Percentiles rank a stretch among this genome's conserved stretches.
phyloP scores from a whole-genome alignment of 2,113 vertebrate species.

The Sminthopsis crassicaudata region DNA sequence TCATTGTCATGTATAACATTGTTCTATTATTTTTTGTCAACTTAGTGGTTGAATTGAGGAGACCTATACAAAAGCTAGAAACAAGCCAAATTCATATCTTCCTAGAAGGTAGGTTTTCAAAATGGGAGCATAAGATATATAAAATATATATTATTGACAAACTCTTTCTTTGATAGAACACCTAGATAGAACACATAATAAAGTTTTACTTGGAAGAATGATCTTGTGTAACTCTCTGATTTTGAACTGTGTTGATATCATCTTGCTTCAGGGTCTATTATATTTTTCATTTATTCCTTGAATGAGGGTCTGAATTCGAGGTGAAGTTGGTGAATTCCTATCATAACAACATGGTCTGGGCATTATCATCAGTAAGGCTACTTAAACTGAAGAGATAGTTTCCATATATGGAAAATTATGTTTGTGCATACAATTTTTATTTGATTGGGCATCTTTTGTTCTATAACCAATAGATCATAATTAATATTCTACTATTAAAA shows the following conservation, averaged over 20 bases:
- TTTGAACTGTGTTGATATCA: neutral
- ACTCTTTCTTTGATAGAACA: neutral
- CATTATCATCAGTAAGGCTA: neutral
- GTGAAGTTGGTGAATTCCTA: neutral
- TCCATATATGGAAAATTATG: neutral
- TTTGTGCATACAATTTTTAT: neutral
- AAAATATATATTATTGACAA: neutral
- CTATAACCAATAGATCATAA: neutral
- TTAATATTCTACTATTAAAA: neutral
- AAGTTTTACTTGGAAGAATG: conserved; percentile 11
- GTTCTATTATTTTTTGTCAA: neutral
- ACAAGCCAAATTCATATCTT: neutral
- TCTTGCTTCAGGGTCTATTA: neutral
- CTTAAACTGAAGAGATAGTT: neutral
- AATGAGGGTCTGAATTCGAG: neutral
- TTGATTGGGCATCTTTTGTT: conserved; percentile 13
- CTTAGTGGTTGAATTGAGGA: neutral
- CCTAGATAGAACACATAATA: neutral
- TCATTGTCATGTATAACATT: neutral
- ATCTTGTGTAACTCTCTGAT: neutral
- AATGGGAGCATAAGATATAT: neutral
- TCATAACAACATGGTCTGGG: neutral
- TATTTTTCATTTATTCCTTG: neutral
- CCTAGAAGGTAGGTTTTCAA: neutral
- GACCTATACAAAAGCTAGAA: neutral